Conservation (phyloP, 2,113 vertebrate genomes). For the Brienomyrus brachyistius region DNA sequence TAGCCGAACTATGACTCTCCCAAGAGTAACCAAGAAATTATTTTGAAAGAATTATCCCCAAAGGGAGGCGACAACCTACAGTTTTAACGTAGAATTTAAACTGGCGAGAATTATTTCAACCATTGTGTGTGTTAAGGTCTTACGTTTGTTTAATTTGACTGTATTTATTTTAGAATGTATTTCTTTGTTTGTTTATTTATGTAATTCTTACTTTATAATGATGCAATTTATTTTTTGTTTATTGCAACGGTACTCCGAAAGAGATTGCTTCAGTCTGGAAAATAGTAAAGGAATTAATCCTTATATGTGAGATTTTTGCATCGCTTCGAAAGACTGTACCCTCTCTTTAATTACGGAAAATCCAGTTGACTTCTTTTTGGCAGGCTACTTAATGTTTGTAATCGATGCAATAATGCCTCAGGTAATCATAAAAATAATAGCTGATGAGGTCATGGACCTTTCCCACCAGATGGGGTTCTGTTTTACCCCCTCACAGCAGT, state of each 20-base stretch:
- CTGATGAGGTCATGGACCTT: conserved; percentile 60
- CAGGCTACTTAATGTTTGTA: conserved; percentile 59
- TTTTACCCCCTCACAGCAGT: conserved; percentile 36
- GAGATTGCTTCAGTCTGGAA: neutral
- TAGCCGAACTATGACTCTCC: neutral
- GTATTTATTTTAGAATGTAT: conserved; percentile 6
- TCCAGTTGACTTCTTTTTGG: conserved; percentile 51
- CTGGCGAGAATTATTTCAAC: neutral
- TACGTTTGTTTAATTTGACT: neutral
- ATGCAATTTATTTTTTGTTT: neutral
- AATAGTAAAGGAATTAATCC: neutral
- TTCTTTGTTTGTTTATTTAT: conserved; percentile 14
- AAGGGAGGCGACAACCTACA: neutral
- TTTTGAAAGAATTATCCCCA: neutral
- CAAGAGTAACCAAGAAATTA: neutral
- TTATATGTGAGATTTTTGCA: neutral
- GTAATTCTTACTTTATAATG: neutral
- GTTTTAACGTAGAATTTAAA: neutral
- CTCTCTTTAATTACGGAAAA: conserved; percentile 1
- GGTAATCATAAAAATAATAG: conserved; percentile 56
- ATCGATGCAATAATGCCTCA: conserved; percentile 62
- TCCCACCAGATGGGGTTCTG: conserved; percentile 48
- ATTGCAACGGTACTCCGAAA: neutral
- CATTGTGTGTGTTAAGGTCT: neutral
- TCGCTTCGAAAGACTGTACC: neutral